phyloP scores from a whole-genome alignment of 2,888 invertebrate species.

The Caenorhabditis imperialis region DNA sequence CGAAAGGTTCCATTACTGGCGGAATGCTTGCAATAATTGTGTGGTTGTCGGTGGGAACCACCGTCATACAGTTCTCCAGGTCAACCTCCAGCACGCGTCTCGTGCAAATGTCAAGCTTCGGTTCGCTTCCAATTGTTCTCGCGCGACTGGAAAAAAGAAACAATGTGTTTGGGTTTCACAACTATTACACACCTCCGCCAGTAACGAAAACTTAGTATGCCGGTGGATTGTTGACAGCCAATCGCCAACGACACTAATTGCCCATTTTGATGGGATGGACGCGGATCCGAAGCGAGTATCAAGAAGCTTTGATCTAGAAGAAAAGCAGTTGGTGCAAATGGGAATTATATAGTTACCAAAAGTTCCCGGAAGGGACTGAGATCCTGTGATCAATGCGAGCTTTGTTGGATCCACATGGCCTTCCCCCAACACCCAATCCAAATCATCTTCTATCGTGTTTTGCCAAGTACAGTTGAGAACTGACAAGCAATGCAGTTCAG shows the following conservation, averaged over 20 bases:
- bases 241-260: slow-evolving; percentile 65
- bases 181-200: slow-evolving; percentile 72
- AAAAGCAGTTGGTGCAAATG: not conserved
- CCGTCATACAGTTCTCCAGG: slow-evolving; percentile 66
- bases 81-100: slow-evolving; percentile 56
- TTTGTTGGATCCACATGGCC: slow-evolving; percentile 64
- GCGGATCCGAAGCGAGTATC: slow-evolving; percentile 65
- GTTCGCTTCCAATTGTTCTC: slow-evolving; percentile 60
- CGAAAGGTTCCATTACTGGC: slow-evolving; percentile 66
- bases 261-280: slow-evolving; percentile 61
- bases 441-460: slow-evolving; percentile 63
- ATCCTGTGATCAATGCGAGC: slow-evolving; percentile 65
- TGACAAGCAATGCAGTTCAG: slow-evolving; percentile 59
- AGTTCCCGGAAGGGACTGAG: slow-evolving; percentile 61
- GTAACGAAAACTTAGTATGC: slow-evolving; percentile 64
- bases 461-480: slow-evolving; percentile 62
- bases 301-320: slow-evolving; percentile 61
- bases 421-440: slow-evolving; percentile 68
- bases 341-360: slow-evolving; percentile 19
- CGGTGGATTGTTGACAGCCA: slow-evolving; percentile 68
- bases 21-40: slow-evolving; percentile 68
- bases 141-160: slow-evolving; percentile 47
- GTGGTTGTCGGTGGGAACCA: slow-evolving; percentile 63
- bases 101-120: slow-evolving; percentile 67
- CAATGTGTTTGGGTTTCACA: slow-evolving; percentile 6